Base-by-base conservation (phyloP, 2,888 invertebrate genomes). In the Lysandra coridon region DNA sequence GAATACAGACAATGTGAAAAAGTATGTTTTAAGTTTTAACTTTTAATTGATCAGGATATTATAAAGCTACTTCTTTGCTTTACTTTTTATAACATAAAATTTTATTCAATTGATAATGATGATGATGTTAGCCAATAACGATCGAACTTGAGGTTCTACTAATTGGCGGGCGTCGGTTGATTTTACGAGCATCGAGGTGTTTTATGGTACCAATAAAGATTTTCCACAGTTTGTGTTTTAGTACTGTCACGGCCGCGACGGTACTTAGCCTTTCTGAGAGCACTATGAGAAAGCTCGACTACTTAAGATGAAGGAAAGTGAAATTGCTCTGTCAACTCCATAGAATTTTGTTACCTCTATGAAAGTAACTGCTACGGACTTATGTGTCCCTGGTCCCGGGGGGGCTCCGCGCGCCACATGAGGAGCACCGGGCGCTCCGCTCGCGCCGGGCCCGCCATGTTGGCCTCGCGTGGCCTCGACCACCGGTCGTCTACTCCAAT, bases 401-500 rank as follows among this genome's bases (percentile, higher is more conserved):
- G 14, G 57, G 57, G 57, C 57, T 57, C 57, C 57, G 57, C 57
- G 57, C 57, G 57, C 57, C 57, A 57, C 57, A 57, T 57, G 57
- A 57, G 57, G 57, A 57, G 57, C 57, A 57, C 69, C 69, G 33
- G 69, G 69, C 33, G 69, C 69, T 69, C 69, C 69, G 30, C n/a
- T 5, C 2, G 81, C 80, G 74, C 78, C 74, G 78, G 80, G 79
- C 81, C 81, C 82, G 82, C 80, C 85, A 87, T 85, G 85, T 84
- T 83, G 88, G 82, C 83, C 81, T 88, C 91, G 91, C 92, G 91
- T 91, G 91, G 89, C 84, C 91, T 89, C 92, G 82, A 91, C 88
- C 88, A 89, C 88, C 90, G 94, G 93, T 94, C 94, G 84, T 94
- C 94, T 93, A 94, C 94, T 93, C 92, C 92, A 92, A 91, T 94